Base-by-base conservation (phyloP, 2,888 invertebrate genomes). In the Ectropis crepuscularia region DNA sequence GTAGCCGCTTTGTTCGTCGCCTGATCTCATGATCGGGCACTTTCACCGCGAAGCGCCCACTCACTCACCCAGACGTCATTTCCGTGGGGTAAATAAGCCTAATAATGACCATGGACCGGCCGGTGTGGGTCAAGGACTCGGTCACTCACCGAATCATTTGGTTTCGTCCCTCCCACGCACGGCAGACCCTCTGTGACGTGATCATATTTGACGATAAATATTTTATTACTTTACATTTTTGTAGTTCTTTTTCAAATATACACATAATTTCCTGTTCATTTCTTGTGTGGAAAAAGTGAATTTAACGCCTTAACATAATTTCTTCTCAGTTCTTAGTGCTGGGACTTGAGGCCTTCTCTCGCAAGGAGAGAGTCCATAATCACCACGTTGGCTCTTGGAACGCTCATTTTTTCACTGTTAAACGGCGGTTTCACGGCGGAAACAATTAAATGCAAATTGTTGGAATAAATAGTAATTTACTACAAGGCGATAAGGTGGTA, bases 61-160 rank as follows among this genome's bases (percentile, higher is more conserved):
- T 57, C 62, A 67, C 66, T 57, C 67, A 59, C 63, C 58, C 51
- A 53, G 50, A 57, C 57, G 11, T 61, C 45, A 65, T 63, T 63
- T 67, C 62, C 64, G 48, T 59, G 78, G 79, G 75, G 72, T 70
- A 71, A 76, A 74, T 73, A 68, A 68, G 50, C 58, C 64, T 53
- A 63, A 65, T 73, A 67, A 67, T 67, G 60, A 46, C 42, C 57
- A 48, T 37, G 12, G 70, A 42, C 61, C 68, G 65, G 36, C 57
- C 63, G 49, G 62, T 79, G 73, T 88, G 78, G 89, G 89, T 86
- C 90, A 90, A 89, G 90, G 88, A 81, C 80, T 77, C 83, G 88
- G 86, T 85, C 86, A 83, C 42, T 87, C 75, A 87, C 86, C 87
- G 85, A 82, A 39, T 86, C 75, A 86, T 85, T 87, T 74, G 69